Evolutionary conservation across 2,113 vertebrate species (phyloP).

Genomic region (Charina bottae): DNA sequence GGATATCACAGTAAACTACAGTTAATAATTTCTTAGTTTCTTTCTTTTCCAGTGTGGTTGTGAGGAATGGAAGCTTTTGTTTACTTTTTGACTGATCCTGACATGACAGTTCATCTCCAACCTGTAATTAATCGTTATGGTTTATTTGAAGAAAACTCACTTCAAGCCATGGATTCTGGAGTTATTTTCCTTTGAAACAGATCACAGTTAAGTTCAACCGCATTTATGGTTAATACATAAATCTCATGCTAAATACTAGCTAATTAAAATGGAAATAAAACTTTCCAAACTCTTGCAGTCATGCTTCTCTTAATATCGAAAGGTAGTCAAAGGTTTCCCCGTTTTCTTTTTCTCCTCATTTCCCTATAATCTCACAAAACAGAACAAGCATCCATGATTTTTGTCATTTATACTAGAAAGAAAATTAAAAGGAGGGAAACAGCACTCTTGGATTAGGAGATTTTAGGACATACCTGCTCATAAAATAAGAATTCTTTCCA

Average conservation of each 20-base stretch:
- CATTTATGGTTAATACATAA: neutral
- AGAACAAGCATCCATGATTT: conserved; percentile 44
- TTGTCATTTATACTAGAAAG: conserved; percentile 54
- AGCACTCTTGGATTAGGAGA: conserved; percentile 56
- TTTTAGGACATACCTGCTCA: conserved; percentile 68
- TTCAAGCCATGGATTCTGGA: neutral
- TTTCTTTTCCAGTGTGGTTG: neutral
- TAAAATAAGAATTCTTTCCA: conserved; percentile 46
- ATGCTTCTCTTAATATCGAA: neutral
- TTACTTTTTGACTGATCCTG: neutral
- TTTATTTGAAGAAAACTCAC: neutral
- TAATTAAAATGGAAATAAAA: neutral
- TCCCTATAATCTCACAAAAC: conserved; percentile 31
- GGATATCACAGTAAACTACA: neutral
- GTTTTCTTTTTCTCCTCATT: neutral
- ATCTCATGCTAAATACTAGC: neutral
- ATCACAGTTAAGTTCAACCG: neutral
- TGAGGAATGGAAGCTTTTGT: neutral
- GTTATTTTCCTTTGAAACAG: neutral
- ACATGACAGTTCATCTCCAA: neutral
- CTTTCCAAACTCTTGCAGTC: neutral
- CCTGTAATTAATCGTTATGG: neutral
- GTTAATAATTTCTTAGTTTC: neutral
- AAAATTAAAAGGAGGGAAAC: conserved; percentile 41
- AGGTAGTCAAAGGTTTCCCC: neutral